Evolutionary conservation across 2,113 vertebrate species (phyloP), one percentile per base, ranked within the genome.

Genomic region (Thryonomys swinderianus): DNA sequence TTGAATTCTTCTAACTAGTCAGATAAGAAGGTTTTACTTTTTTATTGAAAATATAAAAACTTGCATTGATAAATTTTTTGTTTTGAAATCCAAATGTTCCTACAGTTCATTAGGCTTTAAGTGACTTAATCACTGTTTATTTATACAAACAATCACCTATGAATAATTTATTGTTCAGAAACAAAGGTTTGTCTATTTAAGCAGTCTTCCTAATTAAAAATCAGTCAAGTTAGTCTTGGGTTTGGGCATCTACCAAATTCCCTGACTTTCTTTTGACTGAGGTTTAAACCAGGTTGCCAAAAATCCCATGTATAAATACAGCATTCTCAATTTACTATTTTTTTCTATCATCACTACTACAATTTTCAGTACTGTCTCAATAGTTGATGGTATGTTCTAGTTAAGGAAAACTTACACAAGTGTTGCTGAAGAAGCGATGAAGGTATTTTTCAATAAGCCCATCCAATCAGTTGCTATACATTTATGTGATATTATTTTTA

Each of bases 11-110:
- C 51, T 61, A 92, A 80, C 17, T 61, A 69, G 11, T 83, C 21
- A 89, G 64, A 64, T 86, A 37, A 92, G 86, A 95, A 81, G 61
- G 64, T 34, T 25, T 51, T 25, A 93, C 3, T 62, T 7, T 74
- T 94, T 85, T 53, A 37, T 18, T 85, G 80, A 95, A 94, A n/a
- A 85, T 62, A 11, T 7, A 57, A 51, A 78, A 90, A 9, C 32
- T 57, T 96, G 25, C 25, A 37, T 21, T 84, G 85, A 90, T 17
- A 93, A 90, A 66, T 8, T 62, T 73, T 11, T 10, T 30, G 48
- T 53, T 93, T 96, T 85, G 51, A 64, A 74, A 94, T 90, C 48
- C 74, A 96, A 96, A 92, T 81, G 21, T 91, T 93, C 91, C n/a
- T 81, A 66, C 82, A 88, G 2, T n/a, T 90, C 66, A 95, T 93